Evolutionary conservation across 2,797 vertebrate genomes (phyloP).

Genomic region (Pseudotriccus pelzelni): DNA sequence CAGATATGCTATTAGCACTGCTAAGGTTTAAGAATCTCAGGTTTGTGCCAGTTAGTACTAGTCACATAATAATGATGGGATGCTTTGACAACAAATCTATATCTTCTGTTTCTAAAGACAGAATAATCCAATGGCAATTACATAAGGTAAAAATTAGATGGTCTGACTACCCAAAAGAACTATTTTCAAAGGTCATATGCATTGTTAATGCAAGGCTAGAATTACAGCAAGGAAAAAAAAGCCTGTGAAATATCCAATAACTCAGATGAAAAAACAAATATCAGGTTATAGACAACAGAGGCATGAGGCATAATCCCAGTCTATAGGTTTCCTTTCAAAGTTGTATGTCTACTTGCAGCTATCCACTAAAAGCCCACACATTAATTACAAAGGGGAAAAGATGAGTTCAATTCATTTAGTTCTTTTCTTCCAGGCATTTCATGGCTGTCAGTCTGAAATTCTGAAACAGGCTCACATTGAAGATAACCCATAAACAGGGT

Average conservation of each 20-base stretch:
- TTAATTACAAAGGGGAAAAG: slow-evolving; percentile 61
- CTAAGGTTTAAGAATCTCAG: neutral
- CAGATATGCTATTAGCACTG: neutral
- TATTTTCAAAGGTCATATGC: slow-evolving; percentile 11
- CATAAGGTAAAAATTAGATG: slow-evolving; percentile 3
- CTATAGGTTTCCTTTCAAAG: slow-evolving; percentile 42
- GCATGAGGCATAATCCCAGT: neutral
- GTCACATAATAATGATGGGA: neutral
- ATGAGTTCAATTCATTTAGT: slow-evolving; percentile 31
- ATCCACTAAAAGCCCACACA: slow-evolving; percentile 33
- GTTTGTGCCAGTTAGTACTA: neutral
- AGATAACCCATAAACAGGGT: slow-evolving; percentile 1
- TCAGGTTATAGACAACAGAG: neutral
- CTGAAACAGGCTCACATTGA: slow-evolving; percentile 26
- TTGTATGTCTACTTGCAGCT: slow-evolving; percentile 32
- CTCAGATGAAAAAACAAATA: slow-evolving; percentile 33
- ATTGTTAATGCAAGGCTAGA: slow-evolving; percentile 37
- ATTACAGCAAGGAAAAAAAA: neutral
- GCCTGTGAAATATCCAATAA: neutral
- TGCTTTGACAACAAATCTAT: slow-evolving; percentile 37
- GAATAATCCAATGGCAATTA: slow-evolving; percentile 1
- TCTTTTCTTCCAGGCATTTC: slow-evolving; percentile 32
- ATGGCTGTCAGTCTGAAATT: slow-evolving; percentile 39
- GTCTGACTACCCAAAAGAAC: slow-evolving; percentile 1
- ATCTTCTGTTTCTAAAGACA: neutral